Percentiles rank a stretch among this genome's conserved stretches.
These are phyloP conservation scores for Drosophila kanekoi DNA, from an alignment of 2,888 invertebrate species.

Conservation along the genomic window DNA sequence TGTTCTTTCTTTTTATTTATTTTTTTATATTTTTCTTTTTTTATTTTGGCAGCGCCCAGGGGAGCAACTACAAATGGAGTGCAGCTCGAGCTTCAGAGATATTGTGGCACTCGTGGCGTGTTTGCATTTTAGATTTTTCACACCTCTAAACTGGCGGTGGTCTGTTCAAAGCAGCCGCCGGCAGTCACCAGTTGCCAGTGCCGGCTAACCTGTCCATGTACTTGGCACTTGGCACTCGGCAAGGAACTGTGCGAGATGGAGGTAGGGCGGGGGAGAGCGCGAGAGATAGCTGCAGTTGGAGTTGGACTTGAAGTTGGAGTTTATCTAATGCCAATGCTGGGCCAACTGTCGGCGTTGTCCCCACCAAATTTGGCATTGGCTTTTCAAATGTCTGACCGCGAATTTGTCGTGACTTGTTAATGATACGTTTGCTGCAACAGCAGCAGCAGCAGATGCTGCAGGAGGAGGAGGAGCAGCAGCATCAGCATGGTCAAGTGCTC, in stretches of 20 bases:
- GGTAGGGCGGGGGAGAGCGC: background rate
- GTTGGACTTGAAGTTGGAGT: slow-evolving; percentile 46
- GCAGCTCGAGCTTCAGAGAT: slow-evolving; percentile 26
- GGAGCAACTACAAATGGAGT: slow-evolving; percentile 79
- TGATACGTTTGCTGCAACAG: slow-evolving; percentile 72
- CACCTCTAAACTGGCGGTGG: slow-evolving; percentile 70
- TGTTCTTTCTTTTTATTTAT: background rate
- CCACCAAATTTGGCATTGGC: slow-evolving; percentile 75
- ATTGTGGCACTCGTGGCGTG: slow-evolving; percentile 52
- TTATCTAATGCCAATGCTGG: slow-evolving; percentile 73
- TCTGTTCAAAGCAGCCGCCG: slow-evolving; percentile 75
- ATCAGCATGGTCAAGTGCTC: slow-evolving; percentile 50
- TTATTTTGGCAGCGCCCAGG: slow-evolving; percentile 63
- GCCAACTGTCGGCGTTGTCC: slow-evolving; percentile 59
- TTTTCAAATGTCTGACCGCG: slow-evolving; percentile 76
- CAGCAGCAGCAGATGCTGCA: background rate
- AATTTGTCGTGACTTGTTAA: slow-evolving; percentile 84
- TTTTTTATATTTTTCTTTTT: slow-evolving; percentile 10
- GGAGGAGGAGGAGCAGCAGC: background rate
- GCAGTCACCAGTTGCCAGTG: slow-evolving; percentile 49
- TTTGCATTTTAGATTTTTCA: slow-evolving; percentile 81
- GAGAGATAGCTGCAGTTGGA: slow-evolving; percentile 11
- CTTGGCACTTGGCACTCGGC: slow-evolving; percentile 62
- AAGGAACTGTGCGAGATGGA: slow-evolving; percentile 16
- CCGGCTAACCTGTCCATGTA: slow-evolving; percentile 62